A percentile compares a stretch with the other conserved stretches of the same genome.
Conservation (phyloP, 92 coral and sea anemone species). For the Virgularia gustaviana region DNA sequence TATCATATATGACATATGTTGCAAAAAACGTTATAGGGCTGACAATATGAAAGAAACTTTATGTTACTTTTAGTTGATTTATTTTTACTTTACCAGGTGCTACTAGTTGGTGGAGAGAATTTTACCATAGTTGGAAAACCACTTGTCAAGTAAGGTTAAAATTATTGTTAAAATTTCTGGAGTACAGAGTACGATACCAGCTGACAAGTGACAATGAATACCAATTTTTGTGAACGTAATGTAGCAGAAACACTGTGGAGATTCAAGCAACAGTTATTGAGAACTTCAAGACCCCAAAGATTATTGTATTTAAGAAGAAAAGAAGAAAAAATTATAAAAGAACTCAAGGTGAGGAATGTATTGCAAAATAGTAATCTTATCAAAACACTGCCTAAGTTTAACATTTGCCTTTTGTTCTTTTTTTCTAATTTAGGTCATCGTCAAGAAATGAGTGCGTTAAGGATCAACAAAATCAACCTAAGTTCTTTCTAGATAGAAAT, state of each 20-base stretch:
- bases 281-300: conserved; percentile 81
- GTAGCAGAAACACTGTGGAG: conserved; percentile 65
- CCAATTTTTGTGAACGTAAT: too few species aligned
- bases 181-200: too few species aligned
- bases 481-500: conserved; percentile 41
- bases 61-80: too few species aligned
- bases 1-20: too few species aligned
- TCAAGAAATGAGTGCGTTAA: conserved; percentile 81
- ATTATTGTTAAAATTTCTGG: not conserved
- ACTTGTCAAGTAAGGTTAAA: conserved; percentile 65
- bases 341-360: conserved; percentile 74
- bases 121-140: conserved; percentile 85
- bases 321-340: conserved; percentile 93
- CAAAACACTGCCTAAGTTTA: not conserved
- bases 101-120: conserved; percentile 88
- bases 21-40: not conserved
- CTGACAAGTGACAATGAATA: not conserved
- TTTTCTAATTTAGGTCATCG: conserved; percentile 71
- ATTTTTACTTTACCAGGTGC: conserved; percentile 65
- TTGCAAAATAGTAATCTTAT: not conserved
- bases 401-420: not conserved
- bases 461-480: conserved; percentile 67
- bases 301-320: conserved; percentile 90
- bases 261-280: conserved; percentile 86
- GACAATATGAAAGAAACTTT: not conserved